A percentile compares a stretch with the other conserved stretches of the same genome.
phyloP scores from a whole-genome alignment of 2,113 vertebrate species.

The Alectura lathami region DNA sequence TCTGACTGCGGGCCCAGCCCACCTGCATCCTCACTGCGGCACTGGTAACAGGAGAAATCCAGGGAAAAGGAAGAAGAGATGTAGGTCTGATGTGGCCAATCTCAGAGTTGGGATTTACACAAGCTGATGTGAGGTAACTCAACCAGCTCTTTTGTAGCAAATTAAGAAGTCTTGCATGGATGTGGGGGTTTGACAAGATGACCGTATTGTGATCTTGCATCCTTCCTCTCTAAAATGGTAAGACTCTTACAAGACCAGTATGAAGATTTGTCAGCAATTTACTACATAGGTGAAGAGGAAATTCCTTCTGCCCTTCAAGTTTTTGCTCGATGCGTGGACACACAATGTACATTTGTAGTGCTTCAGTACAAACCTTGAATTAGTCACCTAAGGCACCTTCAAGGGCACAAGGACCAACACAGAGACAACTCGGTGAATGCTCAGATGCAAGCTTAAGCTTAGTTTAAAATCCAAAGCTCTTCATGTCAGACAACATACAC shows the following conservation, averaged over 20 bases:
- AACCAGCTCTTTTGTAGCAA: neutral
- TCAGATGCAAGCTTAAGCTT: neutral
- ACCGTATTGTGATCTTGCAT: neutral
- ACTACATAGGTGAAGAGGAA: neutral
- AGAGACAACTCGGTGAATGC: neutral
- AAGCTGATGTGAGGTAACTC: neutral
- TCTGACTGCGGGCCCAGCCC: neutral
- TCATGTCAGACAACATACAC: neutral
- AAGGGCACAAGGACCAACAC: neutral
- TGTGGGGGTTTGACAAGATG: neutral
- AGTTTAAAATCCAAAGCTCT: neutral
- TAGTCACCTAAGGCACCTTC: neutral
- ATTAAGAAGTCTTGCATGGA: neutral
- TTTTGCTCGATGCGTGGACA: neutral
- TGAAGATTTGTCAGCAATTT: neutral
- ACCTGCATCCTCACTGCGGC: neutral
- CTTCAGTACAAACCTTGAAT: neutral
- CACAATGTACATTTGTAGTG: neutral
- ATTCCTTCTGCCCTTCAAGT: neutral
- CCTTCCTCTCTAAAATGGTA: neutral
- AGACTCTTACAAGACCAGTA: fast-evolving
- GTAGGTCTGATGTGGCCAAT: neutral
- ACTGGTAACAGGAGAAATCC: neutral
- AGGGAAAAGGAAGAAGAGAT: neutral
- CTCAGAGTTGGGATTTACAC: neutral